Conservation (phyloP, 2,888 invertebrate genomes). For the Keiferia lycopersicella region DNA sequence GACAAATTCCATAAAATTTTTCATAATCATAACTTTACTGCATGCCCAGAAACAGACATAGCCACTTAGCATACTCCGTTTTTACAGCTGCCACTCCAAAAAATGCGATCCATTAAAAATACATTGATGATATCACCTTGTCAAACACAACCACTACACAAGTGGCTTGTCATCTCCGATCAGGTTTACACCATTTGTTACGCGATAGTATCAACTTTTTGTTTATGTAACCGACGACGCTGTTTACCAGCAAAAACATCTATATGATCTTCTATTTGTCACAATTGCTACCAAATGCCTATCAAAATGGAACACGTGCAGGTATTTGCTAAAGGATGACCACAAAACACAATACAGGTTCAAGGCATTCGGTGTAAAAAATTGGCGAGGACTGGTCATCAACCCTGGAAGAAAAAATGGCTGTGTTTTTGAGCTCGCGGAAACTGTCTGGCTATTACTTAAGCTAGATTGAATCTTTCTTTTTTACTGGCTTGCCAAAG, state of each 20-base stretch:
- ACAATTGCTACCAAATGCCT: conserved; percentile 8
- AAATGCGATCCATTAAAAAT: not conserved
- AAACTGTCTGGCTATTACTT: not conserved
- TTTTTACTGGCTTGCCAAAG: not conserved
- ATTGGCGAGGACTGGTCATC: conserved; percentile 21
- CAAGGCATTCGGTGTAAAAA: conserved; percentile 22
- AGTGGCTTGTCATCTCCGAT: conserved; percentile 5
- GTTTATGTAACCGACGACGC: conserved; percentile 14
- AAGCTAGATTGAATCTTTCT: not conserved
- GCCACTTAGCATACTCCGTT: not conserved
- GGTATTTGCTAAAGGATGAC: conserved; percentile 14
- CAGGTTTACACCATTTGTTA: conserved; percentile 8
- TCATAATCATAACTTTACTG: not conserved
- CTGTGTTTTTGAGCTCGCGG: not conserved
- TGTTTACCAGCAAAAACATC: conserved; percentile 12
- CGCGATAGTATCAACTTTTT: conserved; percentile 13
- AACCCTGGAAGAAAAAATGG: conserved; percentile 9
- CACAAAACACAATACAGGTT: conserved; percentile 16
- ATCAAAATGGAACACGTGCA: conserved; percentile 12
- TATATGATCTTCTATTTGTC: conserved; percentile 18
- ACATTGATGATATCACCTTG: not conserved
- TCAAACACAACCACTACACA: not conserved
- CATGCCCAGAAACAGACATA: not conserved
- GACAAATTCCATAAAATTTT: too few species aligned
- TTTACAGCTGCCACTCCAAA: not conserved